Evolutionary conservation across 2,113 vertebrate species (phyloP).

Genomic region (Falco punctatus): DNA sequence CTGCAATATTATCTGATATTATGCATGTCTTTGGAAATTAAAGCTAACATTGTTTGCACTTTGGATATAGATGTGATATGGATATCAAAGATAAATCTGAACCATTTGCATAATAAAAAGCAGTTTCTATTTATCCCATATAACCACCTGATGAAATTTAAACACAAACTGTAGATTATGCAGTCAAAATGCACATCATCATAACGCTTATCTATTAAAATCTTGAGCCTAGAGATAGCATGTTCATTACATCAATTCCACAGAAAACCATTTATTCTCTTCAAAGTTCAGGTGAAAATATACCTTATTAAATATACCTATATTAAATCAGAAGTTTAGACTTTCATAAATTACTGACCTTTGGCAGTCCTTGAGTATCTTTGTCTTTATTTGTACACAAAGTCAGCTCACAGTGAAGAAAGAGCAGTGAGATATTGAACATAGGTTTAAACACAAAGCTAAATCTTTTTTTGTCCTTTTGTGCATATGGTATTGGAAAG

Average conservation of each 20-base stretch:
- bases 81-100: slow-evolving; percentile 35
- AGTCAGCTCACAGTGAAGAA: slow-evolving; percentile 92
- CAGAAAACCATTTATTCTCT: background rate
- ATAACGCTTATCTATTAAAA: slow-evolving; percentile 7
- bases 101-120: slow-evolving; percentile 32
- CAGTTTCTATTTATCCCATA: slow-evolving; percentile 29
- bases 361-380: slow-evolving; percentile 72
- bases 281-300: background rate
- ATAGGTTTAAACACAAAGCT: slow-evolving; percentile 89
- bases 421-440: slow-evolving; percentile 85
- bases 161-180: background rate
- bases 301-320: background rate
- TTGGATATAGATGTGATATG: background rate
- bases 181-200: slow-evolving; percentile 12
- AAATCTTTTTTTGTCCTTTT: slow-evolving; percentile 85
- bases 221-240: background rate
- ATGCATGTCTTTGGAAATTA: slow-evolving; percentile 36
- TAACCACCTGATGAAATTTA: background rate
- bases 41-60: background rate
- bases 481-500: slow-evolving; percentile 65
- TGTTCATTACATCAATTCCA: background rate
- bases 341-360: slow-evolving; percentile 73
- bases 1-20: background rate
- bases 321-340: background rate
- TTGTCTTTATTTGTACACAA: slow-evolving; percentile 81